A percentile compares a stretch with the other conserved stretches of the same genome.
phyloP scores from a whole-genome alignment of 2,888 invertebrate species.

The Lumbricus terrestris region DNA sequence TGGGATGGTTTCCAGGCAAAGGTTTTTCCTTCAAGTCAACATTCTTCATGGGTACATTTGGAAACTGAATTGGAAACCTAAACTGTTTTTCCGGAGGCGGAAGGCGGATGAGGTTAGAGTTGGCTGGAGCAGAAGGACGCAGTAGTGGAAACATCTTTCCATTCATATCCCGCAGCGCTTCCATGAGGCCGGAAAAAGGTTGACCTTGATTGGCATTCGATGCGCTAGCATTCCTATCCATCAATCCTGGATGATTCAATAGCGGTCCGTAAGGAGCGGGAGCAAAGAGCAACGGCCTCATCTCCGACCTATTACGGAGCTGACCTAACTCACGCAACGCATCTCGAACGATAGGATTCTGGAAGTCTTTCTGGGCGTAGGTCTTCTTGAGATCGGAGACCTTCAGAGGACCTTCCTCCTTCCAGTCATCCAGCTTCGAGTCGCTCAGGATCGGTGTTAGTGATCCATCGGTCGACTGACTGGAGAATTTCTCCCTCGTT shows the following conservation, averaged over 20 bases:
- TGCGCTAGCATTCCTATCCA: background rate
- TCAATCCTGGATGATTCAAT: background rate
- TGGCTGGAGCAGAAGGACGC: background rate
- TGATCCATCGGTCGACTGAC: background rate
- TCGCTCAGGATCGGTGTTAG: background rate
- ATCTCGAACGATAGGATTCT: background rate
- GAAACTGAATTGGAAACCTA: background rate
- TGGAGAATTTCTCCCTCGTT: background rate
- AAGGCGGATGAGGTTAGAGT: background rate
- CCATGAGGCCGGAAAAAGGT: background rate
- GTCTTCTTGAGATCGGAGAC: background rate
- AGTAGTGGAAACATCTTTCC: background rate
- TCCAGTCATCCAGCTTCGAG: background rate
- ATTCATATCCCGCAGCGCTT: background rate
- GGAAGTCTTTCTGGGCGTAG: background rate
- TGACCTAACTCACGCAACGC: background rate
- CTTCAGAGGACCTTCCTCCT: background rate
- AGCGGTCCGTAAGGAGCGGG: background rate
- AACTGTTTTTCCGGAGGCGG: background rate
- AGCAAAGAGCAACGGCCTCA: background rate
- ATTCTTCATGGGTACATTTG: background rate
- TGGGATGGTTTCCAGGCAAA: background rate
- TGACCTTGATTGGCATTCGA: background rate
- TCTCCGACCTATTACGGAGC: background rate
- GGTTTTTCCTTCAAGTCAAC: background rate